phyloP scores from a whole-genome alignment of 2,888 invertebrate genomes.

The Ptychoptera contaminata region DNA sequence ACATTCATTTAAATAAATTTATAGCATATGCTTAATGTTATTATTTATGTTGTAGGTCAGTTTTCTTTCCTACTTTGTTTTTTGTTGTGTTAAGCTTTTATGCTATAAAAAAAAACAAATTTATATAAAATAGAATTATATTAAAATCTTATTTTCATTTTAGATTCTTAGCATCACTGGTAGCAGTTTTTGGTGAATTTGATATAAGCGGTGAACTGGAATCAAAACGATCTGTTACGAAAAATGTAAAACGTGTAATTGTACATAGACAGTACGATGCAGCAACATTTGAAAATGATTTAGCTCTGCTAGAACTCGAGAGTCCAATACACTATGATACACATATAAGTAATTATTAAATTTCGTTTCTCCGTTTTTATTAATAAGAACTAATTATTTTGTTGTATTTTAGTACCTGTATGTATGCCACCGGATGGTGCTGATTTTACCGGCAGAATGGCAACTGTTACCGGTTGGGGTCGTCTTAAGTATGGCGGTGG shows the following conservation, averaged over 20 bases:
- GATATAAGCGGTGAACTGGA: slow-evolving; percentile 78
- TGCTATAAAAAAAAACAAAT: background rate
- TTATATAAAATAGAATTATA: background rate
- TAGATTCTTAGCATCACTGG: slow-evolving; percentile 71
- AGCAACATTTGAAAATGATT: slow-evolving; percentile 81
- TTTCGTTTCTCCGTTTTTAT: background rate
- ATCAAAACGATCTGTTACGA: slow-evolving; percentile 56
- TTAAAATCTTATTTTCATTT: too few relatives aligned
- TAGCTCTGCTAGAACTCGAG: slow-evolving; percentile 74
- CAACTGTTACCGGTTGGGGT: slow-evolving; percentile 87
- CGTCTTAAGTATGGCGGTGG: slow-evolving; percentile 80
- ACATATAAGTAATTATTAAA: slow-evolving; percentile 50
- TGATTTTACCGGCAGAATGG: slow-evolving; percentile 73
- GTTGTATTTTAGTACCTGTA: slow-evolving; percentile 56
- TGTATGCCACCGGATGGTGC: slow-evolving; percentile 69
- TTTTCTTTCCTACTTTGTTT: too few relatives aligned
- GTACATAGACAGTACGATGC: slow-evolving; percentile 81
- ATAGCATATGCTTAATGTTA: too few relatives aligned
- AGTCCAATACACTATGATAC: slow-evolving; percentile 66
- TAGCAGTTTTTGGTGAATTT: slow-evolving; percentile 82
- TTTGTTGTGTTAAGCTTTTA: too few relatives aligned
- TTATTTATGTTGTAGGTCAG: too few relatives aligned
- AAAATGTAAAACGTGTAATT: slow-evolving; percentile 73
- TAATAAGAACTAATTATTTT: background rate
- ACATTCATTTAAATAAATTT: too few relatives aligned